Evolutionary conservation across 2,888 invertebrate genomes (phyloP).

Genomic region (Pediacus dermestoides): DNA sequence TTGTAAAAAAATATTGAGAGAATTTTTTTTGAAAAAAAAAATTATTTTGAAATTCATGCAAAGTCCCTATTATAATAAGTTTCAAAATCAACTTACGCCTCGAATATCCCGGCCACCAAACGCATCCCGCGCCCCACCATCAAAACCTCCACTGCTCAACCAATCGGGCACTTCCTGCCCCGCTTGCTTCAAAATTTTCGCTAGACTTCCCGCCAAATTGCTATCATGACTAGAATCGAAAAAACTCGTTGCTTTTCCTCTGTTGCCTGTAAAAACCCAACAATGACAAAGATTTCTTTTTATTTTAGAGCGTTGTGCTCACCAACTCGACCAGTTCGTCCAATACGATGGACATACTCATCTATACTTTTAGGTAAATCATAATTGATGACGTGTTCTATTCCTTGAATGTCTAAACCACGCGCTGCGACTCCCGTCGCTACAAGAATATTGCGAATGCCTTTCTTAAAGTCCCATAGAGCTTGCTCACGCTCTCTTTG

Average conservation of each 20-base stretch:
- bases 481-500: slow-evolving; percentile 73
- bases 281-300: neutral
- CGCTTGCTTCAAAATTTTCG: slow-evolving; percentile 73
- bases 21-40: slow-evolving; percentile 7
- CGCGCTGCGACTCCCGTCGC: slow-evolving; percentile 95
- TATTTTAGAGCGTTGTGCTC: slow-evolving; percentile 22
- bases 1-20: too few relatives aligned
- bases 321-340: slow-evolving; percentile 92
- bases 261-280: slow-evolving; percentile 52
- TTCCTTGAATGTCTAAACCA: slow-evolving; percentile 85
- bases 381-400: slow-evolving; percentile 86
- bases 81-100: slow-evolving; percentile 52
- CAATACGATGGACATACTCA: slow-evolving; percentile 93
- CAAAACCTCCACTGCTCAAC: slow-evolving; percentile 56
- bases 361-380: slow-evolving; percentile 88
- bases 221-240: slow-evolving; percentile 64
- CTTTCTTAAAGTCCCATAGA: slow-evolving; percentile 71
- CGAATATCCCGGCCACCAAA: slow-evolving; percentile 73
- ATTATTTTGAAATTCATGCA: slow-evolving; percentile 1
- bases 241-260: slow-evolving; percentile 84
- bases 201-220: slow-evolving; percentile 60
- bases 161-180: slow-evolving; percentile 77
- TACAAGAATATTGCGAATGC: slow-evolving; percentile 72
- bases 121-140: slow-evolving; percentile 49
- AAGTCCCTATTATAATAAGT: slow-evolving; percentile 26